Conservation (phyloP, 2,888 invertebrate species). For the Cenopis cana region DNA sequence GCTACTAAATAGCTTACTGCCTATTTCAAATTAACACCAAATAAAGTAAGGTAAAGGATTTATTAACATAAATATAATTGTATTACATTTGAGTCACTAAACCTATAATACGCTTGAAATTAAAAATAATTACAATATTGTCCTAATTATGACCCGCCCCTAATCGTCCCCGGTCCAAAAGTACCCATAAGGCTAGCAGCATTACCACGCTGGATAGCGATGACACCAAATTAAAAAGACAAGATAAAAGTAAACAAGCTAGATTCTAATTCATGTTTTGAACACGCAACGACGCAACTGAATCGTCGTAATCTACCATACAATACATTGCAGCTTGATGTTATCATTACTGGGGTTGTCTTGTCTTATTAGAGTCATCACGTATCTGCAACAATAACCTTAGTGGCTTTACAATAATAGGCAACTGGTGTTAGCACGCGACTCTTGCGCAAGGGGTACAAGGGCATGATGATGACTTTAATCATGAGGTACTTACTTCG, state of each 20-base stretch:
- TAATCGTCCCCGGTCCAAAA: too few relatives aligned
- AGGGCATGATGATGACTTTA: constrained; percentile 67
- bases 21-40: not conserved
- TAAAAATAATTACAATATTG: too few relatives aligned
- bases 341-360: constrained; percentile 31
- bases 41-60: too few relatives aligned
- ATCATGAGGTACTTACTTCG: constrained; percentile 49
- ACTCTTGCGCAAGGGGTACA: constrained; percentile 64
- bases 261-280: not conserved
- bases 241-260: constrained; percentile 7
- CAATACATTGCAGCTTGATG: constrained; percentile 18
- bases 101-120: too few relatives aligned
- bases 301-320: constrained; percentile 19
- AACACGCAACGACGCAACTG: not conserved
- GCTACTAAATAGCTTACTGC: not conserved
- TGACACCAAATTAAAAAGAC: constrained; percentile 8
- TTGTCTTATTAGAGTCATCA: constrained; percentile 45
- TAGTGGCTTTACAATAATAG: constrained; percentile 45
- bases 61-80: too few relatives aligned
- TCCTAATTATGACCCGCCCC: too few relatives aligned
- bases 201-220: too few relatives aligned
- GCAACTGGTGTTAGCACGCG: constrained; percentile 57
- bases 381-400: constrained; percentile 62
- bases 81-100: too few relatives aligned
- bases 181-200: too few relatives aligned